Conservation (phyloP, 2,797 vertebrate genomes). For the Acrocephalus scirpaceus region DNA sequence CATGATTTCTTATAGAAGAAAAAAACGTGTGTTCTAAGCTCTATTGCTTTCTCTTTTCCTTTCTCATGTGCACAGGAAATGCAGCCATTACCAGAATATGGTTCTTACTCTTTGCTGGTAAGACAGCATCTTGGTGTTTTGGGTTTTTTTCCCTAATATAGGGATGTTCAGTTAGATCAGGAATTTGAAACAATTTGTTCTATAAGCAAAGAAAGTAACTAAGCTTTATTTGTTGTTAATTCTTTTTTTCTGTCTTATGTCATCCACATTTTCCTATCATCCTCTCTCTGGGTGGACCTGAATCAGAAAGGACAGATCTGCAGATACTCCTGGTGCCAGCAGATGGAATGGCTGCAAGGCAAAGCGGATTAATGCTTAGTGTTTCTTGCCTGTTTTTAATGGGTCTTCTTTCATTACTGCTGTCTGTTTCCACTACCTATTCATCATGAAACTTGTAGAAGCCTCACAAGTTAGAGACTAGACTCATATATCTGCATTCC, state of each 20-base stretch:
- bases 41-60: neutral
- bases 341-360: neutral
- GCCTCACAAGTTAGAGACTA: neutral
- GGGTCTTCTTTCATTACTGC: neutral
- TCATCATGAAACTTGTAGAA: neutral
- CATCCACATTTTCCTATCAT: neutral
- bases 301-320: neutral
- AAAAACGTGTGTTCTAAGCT: neutral
- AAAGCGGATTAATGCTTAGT: neutral
- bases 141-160: rapidly evolving
- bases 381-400: neutral
- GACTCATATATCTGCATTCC: neutral
- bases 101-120: neutral
- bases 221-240: neutral
- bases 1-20: neutral
- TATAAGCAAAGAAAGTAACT: neutral
- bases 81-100: neutral
- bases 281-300: neutral
- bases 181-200: neutral
- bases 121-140: neutral
- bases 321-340: neutral
- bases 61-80: neutral
- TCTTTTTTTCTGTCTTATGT: neutral
- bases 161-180: neutral
- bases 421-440: neutral